phyloP scores from a whole-genome alignment of 2,888 invertebrate genomes.

The Papilio gigon region DNA sequence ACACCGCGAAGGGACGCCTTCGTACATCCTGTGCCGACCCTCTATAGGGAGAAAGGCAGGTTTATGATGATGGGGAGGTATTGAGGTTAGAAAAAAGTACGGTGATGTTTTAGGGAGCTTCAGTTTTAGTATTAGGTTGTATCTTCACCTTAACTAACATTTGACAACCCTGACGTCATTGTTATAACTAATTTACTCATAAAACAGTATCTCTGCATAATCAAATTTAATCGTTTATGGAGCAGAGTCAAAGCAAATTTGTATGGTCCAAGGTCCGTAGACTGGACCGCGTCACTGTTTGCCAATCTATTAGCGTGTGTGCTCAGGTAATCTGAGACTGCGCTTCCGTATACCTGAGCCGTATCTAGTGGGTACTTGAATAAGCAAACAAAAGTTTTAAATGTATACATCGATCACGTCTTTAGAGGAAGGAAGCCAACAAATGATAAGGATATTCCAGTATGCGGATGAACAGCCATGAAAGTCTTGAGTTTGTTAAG shows the following conservation, averaged over 20 bases:
- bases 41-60: too few species aligned
- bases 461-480: too few species aligned
- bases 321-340: constrained; percentile 38
- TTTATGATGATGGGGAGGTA: too few species aligned
- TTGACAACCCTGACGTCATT: background rate
- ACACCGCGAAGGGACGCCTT: too few species aligned
- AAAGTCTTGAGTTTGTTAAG: too few species aligned
- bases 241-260: constrained; percentile 13
- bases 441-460: too few species aligned
- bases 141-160: background rate
- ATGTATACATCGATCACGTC: too few species aligned
- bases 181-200: background rate
- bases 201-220: background rate
- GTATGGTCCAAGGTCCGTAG: constrained; percentile 14
- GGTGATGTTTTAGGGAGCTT: background rate
- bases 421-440: too few species aligned
- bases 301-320: constrained; percentile 44
- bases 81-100: too few species aligned
- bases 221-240: constrained; percentile 10
- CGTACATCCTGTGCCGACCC: too few species aligned
- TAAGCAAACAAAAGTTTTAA: too few species aligned
- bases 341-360: constrained; percentile 45
- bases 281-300: constrained; percentile 36
- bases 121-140: too few species aligned
- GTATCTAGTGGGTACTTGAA: background rate